A percentile compares a stretch with the other conserved stretches of the same genome.
phyloP scores from a whole-genome alignment of 1,140 invertebrate species.

The Zophobas atratus region DNA sequence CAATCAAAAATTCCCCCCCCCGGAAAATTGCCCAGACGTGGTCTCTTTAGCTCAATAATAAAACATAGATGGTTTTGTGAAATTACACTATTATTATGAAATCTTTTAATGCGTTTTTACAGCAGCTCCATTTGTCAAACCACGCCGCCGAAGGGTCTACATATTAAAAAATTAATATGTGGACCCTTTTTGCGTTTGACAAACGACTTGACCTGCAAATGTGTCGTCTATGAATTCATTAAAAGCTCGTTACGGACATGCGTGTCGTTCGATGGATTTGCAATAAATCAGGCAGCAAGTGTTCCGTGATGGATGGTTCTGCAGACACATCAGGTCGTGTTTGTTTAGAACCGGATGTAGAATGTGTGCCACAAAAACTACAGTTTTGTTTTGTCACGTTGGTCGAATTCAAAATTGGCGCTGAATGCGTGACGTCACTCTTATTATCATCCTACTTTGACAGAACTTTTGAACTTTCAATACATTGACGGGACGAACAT shows the following conservation, averaged over 20 bases:
- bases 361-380: too few species aligned
- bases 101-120: slow-evolving; percentile 7
- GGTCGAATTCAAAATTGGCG: too few species aligned
- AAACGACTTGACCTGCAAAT: slow-evolving; percentile 47
- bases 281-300: slow-evolving; percentile 46
- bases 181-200: slow-evolving; percentile 21
- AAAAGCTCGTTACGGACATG: slow-evolving; percentile 41
- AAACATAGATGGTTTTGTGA: too few species aligned
- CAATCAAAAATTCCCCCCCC: neutral
- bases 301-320: slow-evolving; percentile 17
- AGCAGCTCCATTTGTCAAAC: slow-evolving; percentile 17
- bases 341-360: neutral
- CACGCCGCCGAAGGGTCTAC: slow-evolving; percentile 5
- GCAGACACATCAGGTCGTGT: neutral
- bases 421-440: too few species aligned
- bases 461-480: too few species aligned
- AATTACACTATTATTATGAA: neutral
- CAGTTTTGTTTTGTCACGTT: too few species aligned
- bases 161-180: slow-evolving; percentile 47
- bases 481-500: too few species aligned
- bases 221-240: slow-evolving; percentile 38
- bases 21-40: neutral
- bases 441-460: too few species aligned
- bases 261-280: slow-evolving; percentile 34
- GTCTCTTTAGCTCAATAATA: too few species aligned